A percentile compares a stretch with the other conserved stretches of the same genome.
phyloP scores from a whole-genome alignment of 1,140 invertebrate species.

The Maconellicoccus hirsutus region DNA sequence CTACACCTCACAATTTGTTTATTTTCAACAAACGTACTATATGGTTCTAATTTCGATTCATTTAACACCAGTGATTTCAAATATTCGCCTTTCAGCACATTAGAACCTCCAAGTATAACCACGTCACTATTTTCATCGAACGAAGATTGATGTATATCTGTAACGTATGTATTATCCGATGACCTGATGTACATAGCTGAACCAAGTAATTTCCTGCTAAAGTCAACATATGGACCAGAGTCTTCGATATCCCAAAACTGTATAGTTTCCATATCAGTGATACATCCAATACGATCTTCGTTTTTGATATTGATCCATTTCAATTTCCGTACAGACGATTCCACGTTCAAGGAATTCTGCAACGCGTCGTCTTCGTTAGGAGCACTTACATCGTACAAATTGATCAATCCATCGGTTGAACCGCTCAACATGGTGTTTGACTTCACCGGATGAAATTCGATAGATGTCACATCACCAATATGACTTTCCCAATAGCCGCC shows the following conservation, averaged over 20 bases:
- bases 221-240: constrained; percentile 44
- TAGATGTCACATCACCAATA: constrained; percentile 68
- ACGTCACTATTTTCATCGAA: constrained; percentile 34
- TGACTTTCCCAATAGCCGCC: constrained; percentile 80
- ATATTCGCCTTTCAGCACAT: constrained; percentile 26
- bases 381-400: constrained; percentile 68
- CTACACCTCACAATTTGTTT: constrained; percentile 30
- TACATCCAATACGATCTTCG: constrained; percentile 38
- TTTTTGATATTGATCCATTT: constrained; percentile 28
- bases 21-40: constrained; percentile 27
- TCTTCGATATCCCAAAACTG: constrained; percentile 56
- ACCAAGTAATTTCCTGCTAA: constrained; percentile 43
- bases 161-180: constrained; percentile 27
- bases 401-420: constrained; percentile 73
- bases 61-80: constrained; percentile 23
- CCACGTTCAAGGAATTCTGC: constrained; percentile 64
- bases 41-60: constrained; percentile 17
- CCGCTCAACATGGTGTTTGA: constrained; percentile 56
- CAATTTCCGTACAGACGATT: constrained; percentile 50
- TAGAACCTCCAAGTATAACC: constrained; percentile 39
- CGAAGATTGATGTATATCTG: not conserved
- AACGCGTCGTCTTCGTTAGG: constrained; percentile 69
- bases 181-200: constrained; percentile 35
- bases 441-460: constrained; percentile 64
- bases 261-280: constrained; percentile 56